These are phyloP conservation scores for Drosophila tani DNA, from an alignment of 1,140 invertebrate genomes.

Conservation along the genomic window DNA sequence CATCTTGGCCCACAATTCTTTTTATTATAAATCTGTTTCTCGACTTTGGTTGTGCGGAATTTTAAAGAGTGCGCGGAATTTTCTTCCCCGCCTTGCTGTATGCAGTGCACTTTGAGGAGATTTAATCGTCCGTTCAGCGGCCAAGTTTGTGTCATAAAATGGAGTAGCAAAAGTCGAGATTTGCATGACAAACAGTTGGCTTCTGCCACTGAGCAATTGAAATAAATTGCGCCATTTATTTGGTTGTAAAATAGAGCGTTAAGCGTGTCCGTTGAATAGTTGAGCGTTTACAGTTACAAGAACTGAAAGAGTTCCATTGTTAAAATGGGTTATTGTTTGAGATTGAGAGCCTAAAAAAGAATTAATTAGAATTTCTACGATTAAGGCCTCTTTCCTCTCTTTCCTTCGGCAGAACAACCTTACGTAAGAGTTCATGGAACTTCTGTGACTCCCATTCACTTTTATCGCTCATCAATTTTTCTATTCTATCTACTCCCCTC, in stretches of 20 bases:
- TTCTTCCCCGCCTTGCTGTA: slow-evolving; percentile 22
- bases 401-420: neutral
- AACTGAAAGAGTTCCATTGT: neutral
- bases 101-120: slow-evolving; percentile 54
- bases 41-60: slow-evolving; percentile 51
- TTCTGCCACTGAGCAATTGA: slow-evolving; percentile 19
- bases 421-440: slow-evolving; percentile 43
- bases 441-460: slow-evolving; percentile 28
- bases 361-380: neutral
- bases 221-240: slow-evolving; percentile 31
- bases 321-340: neutral
- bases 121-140: slow-evolving; percentile 42
- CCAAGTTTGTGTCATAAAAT: slow-evolving; percentile 40
- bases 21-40: slow-evolving; percentile 41
- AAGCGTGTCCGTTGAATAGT: slow-evolving; percentile 23
- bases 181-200: slow-evolving; percentile 49
- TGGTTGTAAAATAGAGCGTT: slow-evolving; percentile 30
- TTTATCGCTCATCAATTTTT: slow-evolving; percentile 31
- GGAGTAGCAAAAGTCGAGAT: slow-evolving; percentile 39
- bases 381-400: too few species aligned
- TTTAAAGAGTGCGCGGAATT: slow-evolving; percentile 62
- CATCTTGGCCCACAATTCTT: slow-evolving; percentile 55
- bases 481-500: slow-evolving; percentile 4
- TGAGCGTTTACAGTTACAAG: slow-evolving; percentile 18
- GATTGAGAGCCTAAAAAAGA: too few species aligned